Evolutionary conservation across 35 echinoderm and acorn worm species (phyloP).

Genomic region (Amphiura filiformis): DNA sequence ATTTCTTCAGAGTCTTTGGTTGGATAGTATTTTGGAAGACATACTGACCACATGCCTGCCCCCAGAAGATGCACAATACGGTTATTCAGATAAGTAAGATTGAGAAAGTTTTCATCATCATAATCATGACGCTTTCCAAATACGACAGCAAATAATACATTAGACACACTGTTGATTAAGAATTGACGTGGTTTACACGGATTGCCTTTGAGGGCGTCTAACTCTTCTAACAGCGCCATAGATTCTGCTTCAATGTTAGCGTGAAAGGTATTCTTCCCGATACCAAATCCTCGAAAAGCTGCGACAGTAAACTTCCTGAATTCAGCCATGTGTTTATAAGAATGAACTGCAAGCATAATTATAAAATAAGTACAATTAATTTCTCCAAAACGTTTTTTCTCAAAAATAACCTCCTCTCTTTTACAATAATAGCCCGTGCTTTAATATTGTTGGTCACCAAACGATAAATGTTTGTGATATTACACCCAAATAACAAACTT

Average conservation of each 20-base stretch:
- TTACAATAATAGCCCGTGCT: no score
- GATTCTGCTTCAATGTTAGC: not conserved
- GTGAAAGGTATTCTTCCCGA: not conserved
- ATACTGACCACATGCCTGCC: not conserved
- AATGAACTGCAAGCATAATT: no score
- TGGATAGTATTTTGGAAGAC: not conserved
- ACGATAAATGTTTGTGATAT: no score
- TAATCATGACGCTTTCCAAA: no score
- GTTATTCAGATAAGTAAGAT: not conserved
- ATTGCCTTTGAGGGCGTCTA: not conserved
- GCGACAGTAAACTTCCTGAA: not conserved
- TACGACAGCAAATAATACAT: not conserved
- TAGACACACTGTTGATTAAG: not conserved
- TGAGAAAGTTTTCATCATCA: not conserved
- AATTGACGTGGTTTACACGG: not conserved
- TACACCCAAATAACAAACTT: no score
- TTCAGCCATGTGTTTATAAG: no score
- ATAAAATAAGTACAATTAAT: no score
- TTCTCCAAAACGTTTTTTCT: no score
- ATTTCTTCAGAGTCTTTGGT: not conserved
- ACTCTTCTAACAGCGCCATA: not conserved
- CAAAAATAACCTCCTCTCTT: no score
- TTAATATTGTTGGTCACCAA: no score
- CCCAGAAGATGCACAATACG: not conserved
- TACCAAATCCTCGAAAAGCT: not conserved